Base-by-base conservation (phyloP, 2,888 invertebrate genomes). In the Campoletis raptor region DNA sequence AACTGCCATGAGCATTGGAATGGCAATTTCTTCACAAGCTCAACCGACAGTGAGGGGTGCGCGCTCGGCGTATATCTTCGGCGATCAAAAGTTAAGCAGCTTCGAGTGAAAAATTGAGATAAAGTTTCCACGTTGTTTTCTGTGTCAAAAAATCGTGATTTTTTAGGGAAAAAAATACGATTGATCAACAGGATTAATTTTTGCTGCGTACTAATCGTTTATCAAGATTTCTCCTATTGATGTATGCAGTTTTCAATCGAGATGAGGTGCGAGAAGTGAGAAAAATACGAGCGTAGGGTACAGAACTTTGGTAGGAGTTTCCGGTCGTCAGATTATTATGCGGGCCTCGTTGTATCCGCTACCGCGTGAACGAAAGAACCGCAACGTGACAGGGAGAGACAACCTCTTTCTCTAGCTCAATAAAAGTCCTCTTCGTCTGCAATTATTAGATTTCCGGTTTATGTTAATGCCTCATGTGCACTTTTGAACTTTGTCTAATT, bases 271-370 rank as follows among this genome's bases (percentile, higher is more conserved):
- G 72, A 78, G 52, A n/a, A 40, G 54, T 30, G 67, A 61, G 57
- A 73, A 79, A 81, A 70, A 67, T 40, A 52, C 54, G 57, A 48
- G 52, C 54, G 48, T 9, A 45, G 76, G 21, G 37, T 42, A 73
- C 42, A 37, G 24, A 72, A 42, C 73, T 73, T 78, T 76, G 48
- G 37, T 72, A 88, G 89, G 18, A 87, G 88, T 89, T 92, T 93
- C 93, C 92, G 92, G 91, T 79, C 83, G 79, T 61, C 52, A 70
- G 87, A 93, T 93, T 92, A 92, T 92, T 93, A 93, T 93, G 93
- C 93, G 92, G 92, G 92, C 88, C 86, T 87, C 88, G 91, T 90
- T 91, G 85, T 91, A 92, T 92, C 92, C 93, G 91, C 90, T 91
- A 92, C 91, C 91, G 90, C 83, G 83, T 83, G 81, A 85, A 83